phyloP scores from a whole-genome alignment of 2,113 vertebrate genomes.

The Puffinus mauretanicus region DNA sequence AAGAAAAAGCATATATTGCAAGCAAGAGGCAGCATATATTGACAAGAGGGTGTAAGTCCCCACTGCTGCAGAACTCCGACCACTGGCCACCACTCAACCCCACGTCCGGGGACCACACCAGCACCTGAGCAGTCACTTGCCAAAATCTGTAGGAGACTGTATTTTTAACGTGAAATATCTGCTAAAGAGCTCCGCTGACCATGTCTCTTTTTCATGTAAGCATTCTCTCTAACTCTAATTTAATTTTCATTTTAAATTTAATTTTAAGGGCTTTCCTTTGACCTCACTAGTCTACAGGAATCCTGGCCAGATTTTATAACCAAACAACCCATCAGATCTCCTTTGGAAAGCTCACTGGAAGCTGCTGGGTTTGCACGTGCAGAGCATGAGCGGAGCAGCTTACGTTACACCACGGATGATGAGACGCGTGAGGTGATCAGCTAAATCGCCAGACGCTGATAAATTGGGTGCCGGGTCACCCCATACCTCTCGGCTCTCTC shows the following conservation, averaged over 20 bases:
- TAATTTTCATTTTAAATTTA: neutral
- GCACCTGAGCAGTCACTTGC: neutral
- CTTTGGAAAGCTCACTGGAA: neutral
- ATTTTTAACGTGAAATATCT: neutral
- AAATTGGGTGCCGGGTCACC: neutral
- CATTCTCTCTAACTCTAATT: neutral
- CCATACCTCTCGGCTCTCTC: neutral
- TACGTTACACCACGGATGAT: neutral
- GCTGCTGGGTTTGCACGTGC: neutral
- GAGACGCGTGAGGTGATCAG: neutral
- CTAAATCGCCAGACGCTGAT: neutral
- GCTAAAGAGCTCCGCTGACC: neutral
- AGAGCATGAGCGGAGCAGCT: neutral
- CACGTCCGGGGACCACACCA: neutral
- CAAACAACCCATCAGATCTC: neutral
- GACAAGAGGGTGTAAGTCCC: neutral
- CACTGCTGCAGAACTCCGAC: neutral
- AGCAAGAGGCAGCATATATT: neutral
- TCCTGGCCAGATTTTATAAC: neutral
- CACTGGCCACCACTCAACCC: accelerated
- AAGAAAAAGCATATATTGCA: neutral
- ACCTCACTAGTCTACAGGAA: neutral
- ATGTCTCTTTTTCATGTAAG: neutral
- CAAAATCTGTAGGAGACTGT: neutral
- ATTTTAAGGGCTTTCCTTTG: neutral